Conservation (phyloP, 1,140 invertebrate species). For the Nasonia longicornis region DNA sequence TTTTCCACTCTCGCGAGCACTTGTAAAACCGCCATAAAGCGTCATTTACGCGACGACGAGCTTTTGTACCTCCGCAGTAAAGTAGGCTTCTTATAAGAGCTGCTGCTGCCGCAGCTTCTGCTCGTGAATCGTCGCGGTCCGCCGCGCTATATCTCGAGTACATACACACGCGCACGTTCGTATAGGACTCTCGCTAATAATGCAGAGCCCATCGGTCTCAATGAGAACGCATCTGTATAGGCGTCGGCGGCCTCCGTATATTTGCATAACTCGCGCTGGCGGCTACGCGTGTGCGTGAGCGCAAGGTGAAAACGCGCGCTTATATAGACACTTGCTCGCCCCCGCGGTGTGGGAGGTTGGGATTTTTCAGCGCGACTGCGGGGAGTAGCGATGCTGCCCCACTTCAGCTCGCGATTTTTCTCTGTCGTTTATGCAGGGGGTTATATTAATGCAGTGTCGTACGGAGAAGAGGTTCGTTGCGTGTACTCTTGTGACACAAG, state of each 20-base stretch:
- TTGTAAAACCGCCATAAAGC: constrained; percentile 24
- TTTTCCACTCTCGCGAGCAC: neutral
- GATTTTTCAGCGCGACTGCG: neutral
- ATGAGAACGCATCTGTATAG: constrained; percentile 51
- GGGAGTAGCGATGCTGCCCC: neutral
- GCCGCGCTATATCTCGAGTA: neutral
- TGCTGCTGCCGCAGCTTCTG: neutral
- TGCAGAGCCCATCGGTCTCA: constrained; percentile 41
- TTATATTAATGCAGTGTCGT: no score
- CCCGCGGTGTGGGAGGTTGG: neutral
- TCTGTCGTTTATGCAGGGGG: no score
- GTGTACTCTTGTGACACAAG: no score
- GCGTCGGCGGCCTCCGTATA: constrained; percentile 44
- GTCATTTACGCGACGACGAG: constrained; percentile 9
- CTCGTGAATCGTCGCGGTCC: neutral
- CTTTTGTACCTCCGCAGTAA: constrained; percentile 2
- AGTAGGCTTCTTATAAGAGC: constrained; percentile 1
- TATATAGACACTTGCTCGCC: constrained; percentile 40
- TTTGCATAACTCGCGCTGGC: constrained; percentile 55
- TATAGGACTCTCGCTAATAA: constrained; percentile 13
- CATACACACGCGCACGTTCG: neutral
- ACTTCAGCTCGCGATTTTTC: no score
- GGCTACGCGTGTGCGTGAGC: constrained; percentile 45
- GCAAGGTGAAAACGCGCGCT: constrained; percentile 48
- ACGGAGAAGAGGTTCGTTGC: no score